These are phyloP conservation scores for Harpagus bidentatus DNA, from an alignment of 2,113 vertebrate species.

Conservation along the genomic window DNA sequence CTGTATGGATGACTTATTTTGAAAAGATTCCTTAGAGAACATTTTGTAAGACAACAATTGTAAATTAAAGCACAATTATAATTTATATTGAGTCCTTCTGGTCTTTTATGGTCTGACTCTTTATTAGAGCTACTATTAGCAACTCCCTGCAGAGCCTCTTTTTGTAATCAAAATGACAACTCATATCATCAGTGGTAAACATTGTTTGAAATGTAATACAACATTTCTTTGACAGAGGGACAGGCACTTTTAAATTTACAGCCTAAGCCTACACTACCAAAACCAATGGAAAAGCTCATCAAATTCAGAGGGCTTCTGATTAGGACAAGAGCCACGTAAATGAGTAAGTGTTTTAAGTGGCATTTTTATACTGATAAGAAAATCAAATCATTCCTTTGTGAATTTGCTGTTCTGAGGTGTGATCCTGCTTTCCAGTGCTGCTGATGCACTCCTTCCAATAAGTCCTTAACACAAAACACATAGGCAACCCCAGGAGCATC, in stretches of 20 bases:
- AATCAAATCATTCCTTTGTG: neutral
- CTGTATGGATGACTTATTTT: neutral
- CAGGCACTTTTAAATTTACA: neutral
- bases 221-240: neutral
- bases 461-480: neutral
- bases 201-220: neutral
- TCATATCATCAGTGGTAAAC: slow-evolving; percentile 19
- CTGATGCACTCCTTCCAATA: neutral
- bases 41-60: slow-evolving; percentile 31
- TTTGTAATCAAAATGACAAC: slow-evolving; percentile 46
- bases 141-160: slow-evolving; percentile 21
- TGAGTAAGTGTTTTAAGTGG: neutral
- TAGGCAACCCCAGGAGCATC: neutral
- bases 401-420: neutral
- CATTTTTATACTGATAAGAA: neutral
- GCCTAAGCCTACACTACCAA: neutral
- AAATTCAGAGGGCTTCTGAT: neutral
- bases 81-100: neutral
- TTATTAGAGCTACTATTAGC: slow-evolving; percentile 35
- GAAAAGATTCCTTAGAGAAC: slow-evolving; percentile 11
- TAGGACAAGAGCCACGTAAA: neutral
- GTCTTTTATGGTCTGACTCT: neutral
- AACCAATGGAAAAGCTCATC: neutral
- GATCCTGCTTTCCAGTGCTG: neutral
- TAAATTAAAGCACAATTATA: slow-evolving; percentile 47